phyloP scores from a whole-genome alignment of 1,140 invertebrate genomes.

The Cherax quadricarinatus region DNA sequence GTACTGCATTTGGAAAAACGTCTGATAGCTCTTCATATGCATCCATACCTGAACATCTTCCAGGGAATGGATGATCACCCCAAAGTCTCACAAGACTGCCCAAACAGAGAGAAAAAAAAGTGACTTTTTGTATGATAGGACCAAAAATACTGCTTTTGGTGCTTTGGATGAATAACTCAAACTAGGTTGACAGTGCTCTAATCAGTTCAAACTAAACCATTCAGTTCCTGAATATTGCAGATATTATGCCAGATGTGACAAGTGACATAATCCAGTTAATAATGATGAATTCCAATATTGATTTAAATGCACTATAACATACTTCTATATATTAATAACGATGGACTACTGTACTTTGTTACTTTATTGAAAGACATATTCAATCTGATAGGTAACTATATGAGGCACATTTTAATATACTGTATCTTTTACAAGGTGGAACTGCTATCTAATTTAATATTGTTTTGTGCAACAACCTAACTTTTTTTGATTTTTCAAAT shows the following conservation, averaged over 20 bases:
- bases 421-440: not conserved
- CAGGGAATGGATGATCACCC: not conserved
- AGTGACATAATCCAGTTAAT: not conserved
- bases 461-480: not conserved
- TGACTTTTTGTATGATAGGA: not conserved
- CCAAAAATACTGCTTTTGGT: not conserved
- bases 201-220: not conserved
- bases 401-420: not conserved
- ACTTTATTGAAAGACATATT: constrained; percentile 13
- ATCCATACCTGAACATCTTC: not conserved
- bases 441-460: not conserved
- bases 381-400: constrained; percentile 10
- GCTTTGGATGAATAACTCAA: not conserved
- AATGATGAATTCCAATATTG: not conserved
- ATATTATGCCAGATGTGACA: not conserved
- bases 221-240: not conserved
- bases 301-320: constrained; percentile 3
- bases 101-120: not conserved
- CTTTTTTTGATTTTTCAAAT: constrained; percentile 4
- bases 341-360: not conserved
- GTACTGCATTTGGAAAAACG: too few relatives aligned
- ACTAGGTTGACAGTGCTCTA: not conserved
- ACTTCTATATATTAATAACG: not conserved
- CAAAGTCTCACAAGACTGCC: not conserved
- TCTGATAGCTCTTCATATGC: not conserved